phyloP scores from a whole-genome alignment of 2,113 vertebrate species.

The Urocynchramus pylzowi region DNA sequence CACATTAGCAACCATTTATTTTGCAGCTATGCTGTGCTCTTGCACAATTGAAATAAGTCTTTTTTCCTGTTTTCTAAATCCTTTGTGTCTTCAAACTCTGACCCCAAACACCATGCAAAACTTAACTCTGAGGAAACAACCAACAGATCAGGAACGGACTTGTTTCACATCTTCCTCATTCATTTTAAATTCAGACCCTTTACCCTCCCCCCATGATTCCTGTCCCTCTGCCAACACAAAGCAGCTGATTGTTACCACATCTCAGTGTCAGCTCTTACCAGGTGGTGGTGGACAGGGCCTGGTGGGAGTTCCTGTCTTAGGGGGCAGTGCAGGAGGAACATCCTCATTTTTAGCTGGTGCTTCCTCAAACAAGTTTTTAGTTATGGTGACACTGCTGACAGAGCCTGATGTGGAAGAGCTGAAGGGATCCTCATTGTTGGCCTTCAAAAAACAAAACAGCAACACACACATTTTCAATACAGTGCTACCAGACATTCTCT shows the following conservation, averaged over 20 bases:
- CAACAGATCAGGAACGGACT: background rate
- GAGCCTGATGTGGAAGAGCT: slow-evolving; percentile 58
- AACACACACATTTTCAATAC: background rate
- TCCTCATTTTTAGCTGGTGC: slow-evolving; percentile 77
- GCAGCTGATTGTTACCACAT: background rate
- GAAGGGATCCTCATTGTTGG: slow-evolving; percentile 85
- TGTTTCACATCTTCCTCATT: background rate
- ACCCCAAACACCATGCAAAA: background rate
- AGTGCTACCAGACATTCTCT: background rate
- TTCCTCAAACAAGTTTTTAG: slow-evolving; percentile 87
- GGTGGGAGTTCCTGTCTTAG: slow-evolving; percentile 93
- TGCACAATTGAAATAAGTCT: background rate
- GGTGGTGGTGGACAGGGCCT: slow-evolving; percentile 93
- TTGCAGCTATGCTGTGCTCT: background rate
- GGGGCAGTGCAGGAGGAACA: slow-evolving; percentile 91
- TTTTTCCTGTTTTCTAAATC: background rate
- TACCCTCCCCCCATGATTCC: background rate
- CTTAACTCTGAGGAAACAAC: background rate
- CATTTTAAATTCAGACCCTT: background rate
- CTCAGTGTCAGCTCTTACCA: slow-evolving; percentile 73
- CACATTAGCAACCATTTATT: background rate
- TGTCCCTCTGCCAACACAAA: background rate
- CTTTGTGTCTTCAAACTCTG: background rate
- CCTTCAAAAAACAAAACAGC: slow-evolving; percentile 65
- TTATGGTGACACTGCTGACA: slow-evolving; percentile 62